Evolutionary conservation across 2,888 invertebrate species (phyloP).

Genomic region (Ichneumoninae sp.): DNA sequence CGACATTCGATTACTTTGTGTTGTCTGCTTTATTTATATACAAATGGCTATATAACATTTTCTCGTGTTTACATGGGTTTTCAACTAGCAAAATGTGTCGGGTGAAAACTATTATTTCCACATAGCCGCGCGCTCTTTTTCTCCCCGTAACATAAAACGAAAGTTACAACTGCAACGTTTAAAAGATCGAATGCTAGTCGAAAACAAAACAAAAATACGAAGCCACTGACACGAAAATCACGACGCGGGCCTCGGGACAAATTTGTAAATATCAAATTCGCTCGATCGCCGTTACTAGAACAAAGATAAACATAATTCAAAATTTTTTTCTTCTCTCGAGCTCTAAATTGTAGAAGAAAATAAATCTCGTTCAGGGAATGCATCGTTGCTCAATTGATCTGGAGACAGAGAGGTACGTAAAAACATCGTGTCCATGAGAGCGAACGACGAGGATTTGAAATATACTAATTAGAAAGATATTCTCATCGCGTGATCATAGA

Average conservation of each 20-base stretch:
- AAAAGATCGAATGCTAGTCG: slow-evolving; percentile 9
- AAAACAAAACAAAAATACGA: background rate
- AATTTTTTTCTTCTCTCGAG: background rate
- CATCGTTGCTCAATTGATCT: slow-evolving; percentile 11
- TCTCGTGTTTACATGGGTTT: slow-evolving; percentile 76
- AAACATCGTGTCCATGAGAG: slow-evolving; percentile 13
- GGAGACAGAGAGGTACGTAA: slow-evolving; percentile 19
- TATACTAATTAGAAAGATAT: slow-evolving; percentile 28
- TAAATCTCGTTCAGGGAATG: background rate
- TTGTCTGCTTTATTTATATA: slow-evolving; percentile 70
- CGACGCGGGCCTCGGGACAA: background rate
- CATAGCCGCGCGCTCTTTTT: slow-evolving; percentile 48
- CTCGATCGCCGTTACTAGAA: background rate
- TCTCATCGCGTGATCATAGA: background rate
- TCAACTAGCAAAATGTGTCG: slow-evolving; percentile 40
- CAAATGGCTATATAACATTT: slow-evolving; percentile 85
- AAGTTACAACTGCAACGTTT: background rate
- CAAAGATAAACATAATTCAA: background rate
- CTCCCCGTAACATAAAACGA: background rate
- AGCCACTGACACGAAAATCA: background rate
- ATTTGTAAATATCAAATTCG: slow-evolving; percentile 15
- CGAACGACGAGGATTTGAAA: slow-evolving; percentile 11
- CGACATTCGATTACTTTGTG: slow-evolving; percentile 56
- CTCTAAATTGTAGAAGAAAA: slow-evolving; percentile 3
- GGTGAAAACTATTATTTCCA: slow-evolving; percentile 28